These are phyloP conservation scores for Phylloscopus whistleri DNA, from an alignment of 2,113 vertebrate species.

Conservation along the genomic window DNA sequence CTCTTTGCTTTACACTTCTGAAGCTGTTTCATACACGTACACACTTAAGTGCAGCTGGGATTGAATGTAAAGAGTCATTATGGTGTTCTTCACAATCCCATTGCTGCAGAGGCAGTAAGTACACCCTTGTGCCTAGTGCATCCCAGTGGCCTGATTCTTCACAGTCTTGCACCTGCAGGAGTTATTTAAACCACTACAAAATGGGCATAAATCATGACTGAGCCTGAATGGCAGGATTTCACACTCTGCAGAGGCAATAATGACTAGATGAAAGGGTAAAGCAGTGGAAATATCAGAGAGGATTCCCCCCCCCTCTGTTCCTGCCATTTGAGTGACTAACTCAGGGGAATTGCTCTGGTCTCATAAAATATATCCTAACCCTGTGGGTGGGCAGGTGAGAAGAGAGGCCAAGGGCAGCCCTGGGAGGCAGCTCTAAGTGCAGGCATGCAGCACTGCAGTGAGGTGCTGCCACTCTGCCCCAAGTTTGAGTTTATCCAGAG, in stretches of 20 bases:
- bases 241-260: slow-evolving; percentile 9
- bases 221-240: slow-evolving; percentile 19
- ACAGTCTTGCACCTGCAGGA: background rate
- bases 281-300: background rate
- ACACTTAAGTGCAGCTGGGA: background rate
- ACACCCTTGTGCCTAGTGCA: slow-evolving; percentile 18
- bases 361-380: background rate
- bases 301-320: background rate
- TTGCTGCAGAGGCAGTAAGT: background rate
- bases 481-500: background rate
- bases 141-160: slow-evolving; percentile 12
- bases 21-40: background rate
- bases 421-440: background rate
- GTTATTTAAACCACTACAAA: slow-evolving; percentile 25
- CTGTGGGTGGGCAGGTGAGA: background rate
- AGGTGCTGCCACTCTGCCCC: background rate
- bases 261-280: slow-evolving; percentile 2
- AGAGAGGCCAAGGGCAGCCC: fast-evolving
- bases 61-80: slow-evolving; percentile 33
- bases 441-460: fast-evolving
- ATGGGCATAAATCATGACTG: slow-evolving; percentile 3
- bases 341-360: background rate
- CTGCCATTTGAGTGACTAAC: background rate
- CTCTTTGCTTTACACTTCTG: background rate
- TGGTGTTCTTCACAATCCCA: background rate